A percentile compares a stretch with the other conserved stretches of the same genome.
These are phyloP conservation scores for Chrysopilus asiliformis DNA, from an alignment of 2,888 invertebrate species.

Conservation along the genomic window DNA sequence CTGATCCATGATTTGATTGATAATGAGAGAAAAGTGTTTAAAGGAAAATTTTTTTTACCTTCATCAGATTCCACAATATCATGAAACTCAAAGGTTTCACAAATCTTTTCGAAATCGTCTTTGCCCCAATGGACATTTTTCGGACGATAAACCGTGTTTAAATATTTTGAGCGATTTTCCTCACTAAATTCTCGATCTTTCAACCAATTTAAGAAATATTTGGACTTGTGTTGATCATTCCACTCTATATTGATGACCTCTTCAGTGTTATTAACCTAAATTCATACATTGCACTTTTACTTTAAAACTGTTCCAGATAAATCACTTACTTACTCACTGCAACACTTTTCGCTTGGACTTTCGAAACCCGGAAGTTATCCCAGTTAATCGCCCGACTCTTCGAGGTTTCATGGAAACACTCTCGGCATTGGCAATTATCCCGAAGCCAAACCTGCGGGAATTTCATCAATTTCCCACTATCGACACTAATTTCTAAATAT, in stretches of 20 bases:
- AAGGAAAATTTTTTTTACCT: constrained; percentile 26
- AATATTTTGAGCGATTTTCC: constrained; percentile 37
- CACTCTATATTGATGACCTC: constrained; percentile 37
- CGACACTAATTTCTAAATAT: neutral
- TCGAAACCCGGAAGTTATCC: too few species aligned
- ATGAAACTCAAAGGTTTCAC: constrained; percentile 40
- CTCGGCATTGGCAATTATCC: constrained; percentile 56
- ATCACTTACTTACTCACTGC: too few species aligned
- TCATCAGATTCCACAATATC: constrained; percentile 39
- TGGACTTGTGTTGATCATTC: constrained; percentile 48
- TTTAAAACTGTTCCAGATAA: neutral
- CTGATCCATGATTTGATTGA: too few species aligned
- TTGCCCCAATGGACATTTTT: constrained; percentile 42
- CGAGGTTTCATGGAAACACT: constrained; percentile 48
- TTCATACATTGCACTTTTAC: neutral
- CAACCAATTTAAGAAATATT: constrained; percentile 45
- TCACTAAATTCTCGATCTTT: constrained; percentile 42
- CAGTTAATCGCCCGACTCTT: constrained; percentile 47
- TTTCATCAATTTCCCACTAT: constrained; percentile 20
- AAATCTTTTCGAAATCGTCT: constrained; percentile 38
- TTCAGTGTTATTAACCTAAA: too few species aligned
- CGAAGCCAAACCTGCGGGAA: constrained; percentile 57
- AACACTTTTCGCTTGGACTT: too few species aligned
- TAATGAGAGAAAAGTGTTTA: too few species aligned
- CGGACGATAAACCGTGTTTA: constrained; percentile 41